These are phyloP conservation scores for Pinna nobilis DNA, from an alignment of 1,140 invertebrate species.

Conservation along the genomic window DNA sequence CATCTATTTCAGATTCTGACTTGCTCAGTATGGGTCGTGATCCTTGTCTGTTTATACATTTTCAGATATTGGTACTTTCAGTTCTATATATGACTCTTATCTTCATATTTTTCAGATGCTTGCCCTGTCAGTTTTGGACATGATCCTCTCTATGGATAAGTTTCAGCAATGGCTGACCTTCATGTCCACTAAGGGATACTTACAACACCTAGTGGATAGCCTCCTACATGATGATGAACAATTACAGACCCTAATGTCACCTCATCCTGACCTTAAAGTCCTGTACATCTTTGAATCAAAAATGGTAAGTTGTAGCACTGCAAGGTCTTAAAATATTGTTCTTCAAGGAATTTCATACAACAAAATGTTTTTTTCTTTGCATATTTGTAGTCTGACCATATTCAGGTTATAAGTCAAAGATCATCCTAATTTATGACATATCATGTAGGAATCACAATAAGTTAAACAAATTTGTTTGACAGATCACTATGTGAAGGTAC, in stretches of 20 bases:
- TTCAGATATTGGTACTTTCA: too few species aligned
- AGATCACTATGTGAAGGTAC: too few species aligned
- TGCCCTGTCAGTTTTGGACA: constrained; percentile 87
- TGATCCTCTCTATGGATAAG: constrained; percentile 85
- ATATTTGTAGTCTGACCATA: too few species aligned
- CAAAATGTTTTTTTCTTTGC: too few species aligned
- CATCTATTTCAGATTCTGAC: not conserved
- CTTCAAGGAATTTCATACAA: too few species aligned
- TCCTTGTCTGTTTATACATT: not conserved
- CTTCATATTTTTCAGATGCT: constrained; percentile 80
- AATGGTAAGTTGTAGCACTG: constrained; percentile 78
- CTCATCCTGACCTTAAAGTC: constrained; percentile 82
- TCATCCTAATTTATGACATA: too few species aligned
- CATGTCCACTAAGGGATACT: constrained; percentile 86
- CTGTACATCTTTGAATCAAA: constrained; percentile 92
- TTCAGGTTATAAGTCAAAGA: too few species aligned
- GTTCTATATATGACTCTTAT: too few species aligned
- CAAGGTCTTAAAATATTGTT: too few species aligned
- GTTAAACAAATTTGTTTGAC: too few species aligned
- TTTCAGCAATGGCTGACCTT: constrained; percentile 85
- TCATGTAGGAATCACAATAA: too few species aligned
- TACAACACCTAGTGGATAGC: constrained; percentile 89
- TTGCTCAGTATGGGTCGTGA: not conserved
- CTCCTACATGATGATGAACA: constrained; percentile 83
- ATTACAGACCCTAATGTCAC: constrained; percentile 82